Evolutionary conservation across 2,113 vertebrate genomes (phyloP).

Genomic region (Hyperopisus bebe): DNA sequence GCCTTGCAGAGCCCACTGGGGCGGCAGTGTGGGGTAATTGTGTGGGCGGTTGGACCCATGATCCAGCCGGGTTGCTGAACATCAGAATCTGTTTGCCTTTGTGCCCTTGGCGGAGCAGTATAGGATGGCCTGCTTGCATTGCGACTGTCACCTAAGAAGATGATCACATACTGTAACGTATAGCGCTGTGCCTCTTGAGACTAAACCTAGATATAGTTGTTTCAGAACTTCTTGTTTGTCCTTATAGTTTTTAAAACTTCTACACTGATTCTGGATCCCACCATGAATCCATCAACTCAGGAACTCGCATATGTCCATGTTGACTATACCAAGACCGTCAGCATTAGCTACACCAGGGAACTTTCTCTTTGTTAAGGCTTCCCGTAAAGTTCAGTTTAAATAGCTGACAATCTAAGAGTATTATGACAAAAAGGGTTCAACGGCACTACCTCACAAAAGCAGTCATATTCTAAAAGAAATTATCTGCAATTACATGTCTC

Average conservation of each 20-base stretch:
- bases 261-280: not conserved
- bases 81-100: not conserved
- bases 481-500: not conserved
- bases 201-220: not conserved
- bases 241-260: not conserved
- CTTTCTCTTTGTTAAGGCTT: not conserved
- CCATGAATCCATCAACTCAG: not conserved
- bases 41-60: not conserved
- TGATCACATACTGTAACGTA: not conserved
- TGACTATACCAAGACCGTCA: not conserved
- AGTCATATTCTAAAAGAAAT: not conserved
- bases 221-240: conserved; percentile 8
- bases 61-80: not conserved
- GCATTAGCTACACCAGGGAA: not conserved
- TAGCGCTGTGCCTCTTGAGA: not conserved
- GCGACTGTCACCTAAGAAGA: not conserved
- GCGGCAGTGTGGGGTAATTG: not conserved
- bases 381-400: not conserved
- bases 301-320: not conserved
- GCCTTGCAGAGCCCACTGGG: not conserved
- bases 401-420: not conserved
- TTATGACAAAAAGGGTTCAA: not conserved
- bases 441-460: not conserved
- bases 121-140: not conserved
- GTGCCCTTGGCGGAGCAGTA: not conserved